phyloP scores from a whole-genome alignment of 2,797 vertebrate genomes.

The Pseudochirops corinnae region DNA sequence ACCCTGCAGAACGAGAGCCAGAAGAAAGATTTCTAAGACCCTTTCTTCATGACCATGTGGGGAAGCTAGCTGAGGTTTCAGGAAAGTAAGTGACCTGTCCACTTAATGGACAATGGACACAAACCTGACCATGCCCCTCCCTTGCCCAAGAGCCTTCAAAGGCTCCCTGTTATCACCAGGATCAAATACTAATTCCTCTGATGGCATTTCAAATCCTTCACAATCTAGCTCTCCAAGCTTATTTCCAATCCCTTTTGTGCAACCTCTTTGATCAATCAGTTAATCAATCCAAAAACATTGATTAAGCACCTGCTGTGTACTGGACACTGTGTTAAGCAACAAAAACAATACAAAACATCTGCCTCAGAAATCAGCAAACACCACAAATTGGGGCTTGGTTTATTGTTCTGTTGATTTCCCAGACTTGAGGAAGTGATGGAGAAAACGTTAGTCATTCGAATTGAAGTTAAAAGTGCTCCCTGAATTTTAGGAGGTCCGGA shows the following conservation, averaged over 20 bases:
- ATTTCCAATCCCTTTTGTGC: not conserved
- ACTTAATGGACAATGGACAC: not conserved
- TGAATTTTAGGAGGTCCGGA: not conserved
- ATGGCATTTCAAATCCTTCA: not conserved
- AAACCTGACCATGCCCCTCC: not conserved
- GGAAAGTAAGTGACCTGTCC: not conserved
- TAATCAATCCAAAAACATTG: not conserved
- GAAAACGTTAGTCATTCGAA: not conserved
- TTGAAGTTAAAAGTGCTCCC: not conserved
- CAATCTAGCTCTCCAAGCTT: not conserved
- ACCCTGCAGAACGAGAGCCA: not conserved
- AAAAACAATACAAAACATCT: not conserved
- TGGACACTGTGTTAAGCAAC: not conserved
- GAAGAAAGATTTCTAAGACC: not conserved
- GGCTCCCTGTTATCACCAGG: not conserved
- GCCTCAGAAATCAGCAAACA: not conserved
- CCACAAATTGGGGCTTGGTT: not conserved
- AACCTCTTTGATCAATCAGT: not conserved
- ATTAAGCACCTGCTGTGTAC: not conserved
- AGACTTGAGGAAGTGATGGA: not conserved
- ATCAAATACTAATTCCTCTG: not conserved
- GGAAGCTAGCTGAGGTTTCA: not conserved
- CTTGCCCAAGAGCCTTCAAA: not conserved
- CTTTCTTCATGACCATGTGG: not conserved
- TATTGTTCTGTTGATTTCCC: not conserved